Evolutionary conservation across 2,113 vertebrate species (phyloP).

Genomic region (Ameiurus melas): DNA sequence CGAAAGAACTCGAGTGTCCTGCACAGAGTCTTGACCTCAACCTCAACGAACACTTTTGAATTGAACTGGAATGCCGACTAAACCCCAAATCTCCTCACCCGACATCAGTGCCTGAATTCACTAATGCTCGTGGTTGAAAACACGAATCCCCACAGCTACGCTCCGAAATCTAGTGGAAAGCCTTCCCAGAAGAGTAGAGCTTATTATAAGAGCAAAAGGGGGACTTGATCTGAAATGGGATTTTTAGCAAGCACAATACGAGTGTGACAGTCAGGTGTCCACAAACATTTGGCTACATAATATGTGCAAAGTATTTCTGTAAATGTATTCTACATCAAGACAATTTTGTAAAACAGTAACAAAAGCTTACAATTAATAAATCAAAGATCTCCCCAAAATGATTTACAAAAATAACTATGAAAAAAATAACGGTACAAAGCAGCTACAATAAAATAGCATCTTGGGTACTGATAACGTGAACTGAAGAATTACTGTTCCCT

Average conservation of each 20-base stretch:
- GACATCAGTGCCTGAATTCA: not conserved
- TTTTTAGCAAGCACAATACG: too few species aligned
- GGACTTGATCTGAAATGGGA: not conserved
- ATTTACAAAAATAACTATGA: not conserved
- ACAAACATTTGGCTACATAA: not conserved
- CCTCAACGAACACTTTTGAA: not conserved
- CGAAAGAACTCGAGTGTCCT: not conserved
- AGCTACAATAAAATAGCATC: not conserved
- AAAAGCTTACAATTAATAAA: not conserved
- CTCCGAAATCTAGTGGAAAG: not conserved
- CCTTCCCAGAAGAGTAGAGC: not conserved
- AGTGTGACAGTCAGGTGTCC: not conserved
- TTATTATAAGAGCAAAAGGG: not conserved
- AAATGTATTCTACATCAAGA: not conserved
- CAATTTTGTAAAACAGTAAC: not conserved
- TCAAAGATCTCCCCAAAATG: not conserved
- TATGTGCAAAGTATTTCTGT: not conserved
- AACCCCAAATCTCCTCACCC: not conserved
- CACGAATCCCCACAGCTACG: not conserved
- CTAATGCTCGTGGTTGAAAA: not conserved
- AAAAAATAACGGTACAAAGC: not conserved
- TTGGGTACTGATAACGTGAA: not conserved
- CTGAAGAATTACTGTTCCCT: not conserved
- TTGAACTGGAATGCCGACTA: not conserved
- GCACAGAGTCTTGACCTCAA: not conserved